Conservation (phyloP, 37 sponge, comb jelly and placozoan species). For the Geodia barretti region DNA sequence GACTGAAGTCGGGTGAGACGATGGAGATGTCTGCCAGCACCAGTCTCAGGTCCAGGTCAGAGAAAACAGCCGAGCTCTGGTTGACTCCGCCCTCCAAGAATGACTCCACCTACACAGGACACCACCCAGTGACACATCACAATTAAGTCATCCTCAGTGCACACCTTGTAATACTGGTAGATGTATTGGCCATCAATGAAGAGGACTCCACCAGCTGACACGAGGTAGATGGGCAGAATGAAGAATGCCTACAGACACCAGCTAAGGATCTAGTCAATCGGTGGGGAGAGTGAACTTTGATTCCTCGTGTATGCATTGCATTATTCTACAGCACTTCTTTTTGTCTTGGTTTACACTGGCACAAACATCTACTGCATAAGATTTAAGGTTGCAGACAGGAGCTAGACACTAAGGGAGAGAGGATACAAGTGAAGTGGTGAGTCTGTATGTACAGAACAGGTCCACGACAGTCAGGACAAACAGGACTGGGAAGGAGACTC, state of each 20-base stretch:
- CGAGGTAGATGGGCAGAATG: constrained; percentile 22
- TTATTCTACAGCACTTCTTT: no score
- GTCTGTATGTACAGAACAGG: constrained; percentile 10
- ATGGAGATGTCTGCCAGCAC: not conserved
- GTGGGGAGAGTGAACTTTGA: no score
- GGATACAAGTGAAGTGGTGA: not conserved
- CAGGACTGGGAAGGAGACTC: constrained; percentile 4
- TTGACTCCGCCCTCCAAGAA: not conserved
- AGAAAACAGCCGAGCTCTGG: not conserved
- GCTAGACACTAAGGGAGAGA: not conserved
- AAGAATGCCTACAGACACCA: not conserved
- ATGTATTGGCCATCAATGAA: constrained; percentile 16
- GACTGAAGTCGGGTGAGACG: not conserved
- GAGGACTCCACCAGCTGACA: constrained; percentile 31
- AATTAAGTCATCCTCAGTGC: not conserved
- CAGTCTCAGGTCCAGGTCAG: constrained; percentile 2
- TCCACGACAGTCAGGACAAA: constrained; percentile 10
- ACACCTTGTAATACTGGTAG: constrained; percentile 7
- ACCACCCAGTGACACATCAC: not conserved
- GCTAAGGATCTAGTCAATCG: constrained; percentile 3
- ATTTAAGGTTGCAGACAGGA: not conserved
- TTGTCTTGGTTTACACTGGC: no score
- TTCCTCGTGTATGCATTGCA: no score
- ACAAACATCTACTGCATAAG: not conserved
- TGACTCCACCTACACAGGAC: not conserved